Evolutionary conservation across 2,797 vertebrate species (phyloP).

Genomic region (Neosilurus mollespiculum): DNA sequence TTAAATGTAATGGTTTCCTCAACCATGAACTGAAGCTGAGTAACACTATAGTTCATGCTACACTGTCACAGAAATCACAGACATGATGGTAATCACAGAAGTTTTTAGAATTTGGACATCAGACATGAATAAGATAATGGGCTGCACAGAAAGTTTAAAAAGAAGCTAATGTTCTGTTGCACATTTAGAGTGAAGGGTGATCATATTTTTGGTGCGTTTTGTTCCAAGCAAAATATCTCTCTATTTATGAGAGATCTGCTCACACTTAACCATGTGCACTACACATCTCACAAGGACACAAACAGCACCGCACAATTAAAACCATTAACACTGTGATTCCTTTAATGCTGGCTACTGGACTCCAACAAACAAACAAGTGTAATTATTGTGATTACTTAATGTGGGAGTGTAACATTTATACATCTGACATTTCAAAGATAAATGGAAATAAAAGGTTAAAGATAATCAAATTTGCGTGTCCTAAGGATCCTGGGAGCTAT

Average conservation of each 20-base stretch:
- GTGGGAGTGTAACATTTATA: too few relatives aligned
- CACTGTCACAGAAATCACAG: not conserved
- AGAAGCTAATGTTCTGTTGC: not conserved
- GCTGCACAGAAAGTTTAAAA: not conserved
- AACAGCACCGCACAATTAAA: not conserved
- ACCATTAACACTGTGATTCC: too few relatives aligned
- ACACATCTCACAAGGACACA: too few relatives aligned
- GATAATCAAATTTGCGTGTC: too few relatives aligned
- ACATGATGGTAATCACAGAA: not conserved
- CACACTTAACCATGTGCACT: not conserved
- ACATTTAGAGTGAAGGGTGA: not conserved
- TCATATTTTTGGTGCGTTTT: not conserved
- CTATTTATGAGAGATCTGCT: not conserved
- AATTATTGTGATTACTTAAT: too few relatives aligned
- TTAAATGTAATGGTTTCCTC: not conserved
- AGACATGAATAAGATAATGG: not conserved
- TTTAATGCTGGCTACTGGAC: too few relatives aligned
- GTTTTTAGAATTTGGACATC: not conserved
- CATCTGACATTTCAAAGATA: too few relatives aligned
- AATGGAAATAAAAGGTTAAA: too few relatives aligned
- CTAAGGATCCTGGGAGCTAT: too few relatives aligned
- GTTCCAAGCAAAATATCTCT: not conserved
- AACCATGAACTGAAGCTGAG: not conserved
- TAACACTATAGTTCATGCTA: not conserved
- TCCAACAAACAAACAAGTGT: not conserved